Evolutionary conservation across 1,140 invertebrate species (phyloP).

Genomic region (Dendrolimus kikuchii): DNA sequence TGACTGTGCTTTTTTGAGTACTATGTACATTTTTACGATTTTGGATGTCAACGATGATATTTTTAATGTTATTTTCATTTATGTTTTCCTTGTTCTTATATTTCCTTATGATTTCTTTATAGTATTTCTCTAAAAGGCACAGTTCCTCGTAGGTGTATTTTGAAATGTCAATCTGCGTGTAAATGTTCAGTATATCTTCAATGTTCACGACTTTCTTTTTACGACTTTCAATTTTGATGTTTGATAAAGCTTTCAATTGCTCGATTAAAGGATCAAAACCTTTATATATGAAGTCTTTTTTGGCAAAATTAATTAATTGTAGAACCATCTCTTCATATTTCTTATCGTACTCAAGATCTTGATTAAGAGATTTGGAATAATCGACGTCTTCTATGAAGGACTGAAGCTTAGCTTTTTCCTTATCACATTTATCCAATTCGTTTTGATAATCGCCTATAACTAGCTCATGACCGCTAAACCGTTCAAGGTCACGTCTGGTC

Average conservation of each 20-base stretch:
- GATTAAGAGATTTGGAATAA: constrained; percentile 49
- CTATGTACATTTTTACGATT: constrained; percentile 21
- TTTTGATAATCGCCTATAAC: constrained; percentile 50
- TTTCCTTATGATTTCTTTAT: constrained; percentile 60
- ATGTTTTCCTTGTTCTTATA: constrained; percentile 41
- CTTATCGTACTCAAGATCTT: constrained; percentile 57
- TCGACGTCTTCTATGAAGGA: constrained; percentile 62
- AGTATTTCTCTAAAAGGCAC: constrained; percentile 53
- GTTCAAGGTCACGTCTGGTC: constrained; percentile 55
- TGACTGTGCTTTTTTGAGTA: constrained; percentile 27
- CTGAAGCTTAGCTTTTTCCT: constrained; percentile 50
- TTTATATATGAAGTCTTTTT: constrained; percentile 65
- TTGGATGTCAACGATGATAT: constrained; percentile 22
- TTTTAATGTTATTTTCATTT: constrained; percentile 44
- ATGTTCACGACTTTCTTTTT: constrained; percentile 47
- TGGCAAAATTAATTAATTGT: constrained; percentile 63
- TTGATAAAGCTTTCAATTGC: constrained; percentile 51
- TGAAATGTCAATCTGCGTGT: constrained; percentile 47
- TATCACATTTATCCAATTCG: constrained; percentile 52
- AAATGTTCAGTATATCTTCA: constrained; percentile 51
- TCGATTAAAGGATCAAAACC: constrained; percentile 69
- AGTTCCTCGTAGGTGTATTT: constrained; percentile 60
- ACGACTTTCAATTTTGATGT: constrained; percentile 43
- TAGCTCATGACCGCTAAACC: constrained; percentile 63
- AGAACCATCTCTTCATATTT: constrained; percentile 64